phyloP scores from a whole-genome alignment of 2,113 vertebrate species.

The Ageneiosus marmoratus region DNA sequence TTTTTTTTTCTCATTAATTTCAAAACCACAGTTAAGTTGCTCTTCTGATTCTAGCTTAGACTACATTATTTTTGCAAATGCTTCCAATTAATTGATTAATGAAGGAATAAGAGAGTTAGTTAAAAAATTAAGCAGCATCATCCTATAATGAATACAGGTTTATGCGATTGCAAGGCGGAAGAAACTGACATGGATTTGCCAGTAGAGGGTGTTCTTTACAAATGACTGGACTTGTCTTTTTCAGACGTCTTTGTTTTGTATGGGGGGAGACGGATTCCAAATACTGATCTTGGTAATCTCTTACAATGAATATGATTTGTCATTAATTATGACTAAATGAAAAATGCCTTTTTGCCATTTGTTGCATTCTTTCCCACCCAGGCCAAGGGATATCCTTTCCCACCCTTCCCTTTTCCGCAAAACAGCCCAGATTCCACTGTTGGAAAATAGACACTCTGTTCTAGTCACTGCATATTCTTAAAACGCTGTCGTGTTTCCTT shows the following conservation, averaged over 20 bases:
- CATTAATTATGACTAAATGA: neutral
- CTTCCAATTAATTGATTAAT: neutral
- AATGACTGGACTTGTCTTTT: neutral
- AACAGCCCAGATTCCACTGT: neutral
- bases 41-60: neutral
- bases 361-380: neutral
- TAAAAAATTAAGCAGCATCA: too few relatives aligned
- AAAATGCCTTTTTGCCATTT: neutral
- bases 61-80: neutral
- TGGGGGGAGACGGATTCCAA: neutral
- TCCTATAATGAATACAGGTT: neutral
- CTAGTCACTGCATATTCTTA: neutral
- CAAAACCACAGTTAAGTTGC: neutral
- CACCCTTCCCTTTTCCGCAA: slow-evolving; percentile 49
- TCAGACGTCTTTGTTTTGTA: neutral
- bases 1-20: neutral
- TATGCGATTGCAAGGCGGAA: neutral
- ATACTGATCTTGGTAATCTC: neutral
- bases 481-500: neutral
- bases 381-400: slow-evolving; percentile 54
- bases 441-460: neutral
- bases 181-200: neutral
- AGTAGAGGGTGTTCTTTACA: slow-evolving; percentile 5
- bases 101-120: too few relatives aligned
- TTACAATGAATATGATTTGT: neutral